These are phyloP conservation scores for Beris morrisii DNA, from an alignment of 2,888 invertebrate genomes.

Conservation along the genomic window DNA sequence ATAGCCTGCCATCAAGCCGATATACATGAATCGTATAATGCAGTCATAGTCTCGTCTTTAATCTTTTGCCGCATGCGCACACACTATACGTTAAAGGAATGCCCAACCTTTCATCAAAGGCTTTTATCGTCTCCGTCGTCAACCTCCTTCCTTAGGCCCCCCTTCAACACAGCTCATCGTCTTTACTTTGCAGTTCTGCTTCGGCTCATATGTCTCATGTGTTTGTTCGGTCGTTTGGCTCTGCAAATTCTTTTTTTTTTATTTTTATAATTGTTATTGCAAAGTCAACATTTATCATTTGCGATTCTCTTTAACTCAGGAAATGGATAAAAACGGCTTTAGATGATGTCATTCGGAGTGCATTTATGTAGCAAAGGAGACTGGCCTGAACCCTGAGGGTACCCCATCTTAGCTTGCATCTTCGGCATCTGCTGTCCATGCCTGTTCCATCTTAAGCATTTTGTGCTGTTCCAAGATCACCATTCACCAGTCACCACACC, in stretches of 20 bases:
- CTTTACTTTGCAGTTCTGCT: too few relatives aligned
- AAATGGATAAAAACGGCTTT: slow-evolving; percentile 19
- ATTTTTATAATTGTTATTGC: slow-evolving; percentile 7
- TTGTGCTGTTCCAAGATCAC: too few relatives aligned
- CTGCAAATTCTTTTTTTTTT: too few relatives aligned
- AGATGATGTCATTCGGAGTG: slow-evolving; percentile 21
- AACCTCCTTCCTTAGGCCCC: neutral
- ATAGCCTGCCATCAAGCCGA: neutral
- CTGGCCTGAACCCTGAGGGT: neutral
- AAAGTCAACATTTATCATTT: slow-evolving; percentile 23
- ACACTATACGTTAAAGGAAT: slow-evolving; percentile 30
- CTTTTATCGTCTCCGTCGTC: slow-evolving; percentile 31
- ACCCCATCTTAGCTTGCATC: neutral
- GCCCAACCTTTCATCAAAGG: slow-evolving; percentile 36
- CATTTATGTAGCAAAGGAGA: neutral
- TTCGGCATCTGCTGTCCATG: neutral
- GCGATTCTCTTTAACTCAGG: slow-evolving; percentile 18
- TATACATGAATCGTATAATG: slow-evolving; percentile 29
- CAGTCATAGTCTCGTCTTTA: slow-evolving; percentile 30
- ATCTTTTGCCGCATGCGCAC: slow-evolving; percentile 36
- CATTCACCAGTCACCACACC: too few relatives aligned
- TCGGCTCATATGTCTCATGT: neutral
- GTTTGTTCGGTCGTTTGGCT: neutral
- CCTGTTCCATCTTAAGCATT: too few relatives aligned
- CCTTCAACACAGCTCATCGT: neutral